A percentile compares a stretch with the other conserved stretches of the same genome.
Evolutionary conservation across 1,140 invertebrate genomes (phyloP).

Genomic region (Calephelis virginiensis): DNA sequence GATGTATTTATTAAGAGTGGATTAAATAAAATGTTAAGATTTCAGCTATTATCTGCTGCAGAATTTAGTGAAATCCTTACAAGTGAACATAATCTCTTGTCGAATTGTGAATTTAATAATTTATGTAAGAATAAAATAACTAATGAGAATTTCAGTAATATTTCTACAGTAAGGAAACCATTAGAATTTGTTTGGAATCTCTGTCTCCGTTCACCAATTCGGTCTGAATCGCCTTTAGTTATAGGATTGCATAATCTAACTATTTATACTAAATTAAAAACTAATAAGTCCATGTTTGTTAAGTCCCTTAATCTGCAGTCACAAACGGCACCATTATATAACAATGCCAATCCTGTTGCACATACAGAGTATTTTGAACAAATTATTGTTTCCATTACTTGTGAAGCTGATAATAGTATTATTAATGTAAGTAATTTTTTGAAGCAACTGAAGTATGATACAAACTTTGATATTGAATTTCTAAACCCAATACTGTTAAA

Average conservation of each 20-base stretch:
- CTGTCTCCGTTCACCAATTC: conserved; percentile 61
- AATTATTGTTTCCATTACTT: conserved; percentile 53
- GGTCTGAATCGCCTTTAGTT: conserved; percentile 59
- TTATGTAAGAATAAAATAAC: conserved; percentile 36
- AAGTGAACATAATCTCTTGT: conserved; percentile 46
- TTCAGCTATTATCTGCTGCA: conserved; percentile 47
- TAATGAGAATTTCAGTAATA: conserved; percentile 26
- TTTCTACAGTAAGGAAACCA: conserved; percentile 36
- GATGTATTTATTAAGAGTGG: conserved; percentile 62
- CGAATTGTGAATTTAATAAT: conserved; percentile 39
- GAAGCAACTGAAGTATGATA: conserved; percentile 60
- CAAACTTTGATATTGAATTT: conserved; percentile 60
- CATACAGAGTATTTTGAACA: conserved; percentile 60
- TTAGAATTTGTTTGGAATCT: conserved; percentile 61
- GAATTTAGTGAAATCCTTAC: conserved; percentile 54
- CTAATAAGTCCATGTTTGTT: conserved; percentile 69
- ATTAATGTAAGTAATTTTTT: conserved; percentile 50
- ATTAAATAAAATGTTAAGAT: conserved; percentile 59
- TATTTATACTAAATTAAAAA: conserved; percentile 59
- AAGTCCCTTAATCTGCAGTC: conserved; percentile 68
- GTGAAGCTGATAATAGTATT: conserved; percentile 54
- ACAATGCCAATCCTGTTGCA: conserved; percentile 46
- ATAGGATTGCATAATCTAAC: conserved; percentile 54
- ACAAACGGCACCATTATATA: conserved; percentile 57
- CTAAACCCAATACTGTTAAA: conserved; percentile 60